Conservation (phyloP, 2,797 vertebrate species). For the Poecilia gillii region DNA sequence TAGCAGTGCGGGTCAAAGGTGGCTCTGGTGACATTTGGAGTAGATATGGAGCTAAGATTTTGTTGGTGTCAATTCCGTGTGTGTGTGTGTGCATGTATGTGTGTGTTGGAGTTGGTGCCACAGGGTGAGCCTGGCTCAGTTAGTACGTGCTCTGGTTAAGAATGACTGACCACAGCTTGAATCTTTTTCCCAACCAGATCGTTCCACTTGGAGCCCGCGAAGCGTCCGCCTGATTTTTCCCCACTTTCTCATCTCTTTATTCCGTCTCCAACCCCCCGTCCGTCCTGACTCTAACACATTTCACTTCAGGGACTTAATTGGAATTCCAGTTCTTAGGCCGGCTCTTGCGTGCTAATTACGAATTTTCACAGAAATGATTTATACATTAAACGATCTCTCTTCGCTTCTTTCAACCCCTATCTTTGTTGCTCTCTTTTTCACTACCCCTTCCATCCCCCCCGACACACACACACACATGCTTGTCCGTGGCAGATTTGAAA, state of each 20-base stretch:
- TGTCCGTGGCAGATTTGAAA: slow-evolving; percentile 74
- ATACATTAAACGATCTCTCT: slow-evolving; percentile 19
- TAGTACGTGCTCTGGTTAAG: slow-evolving; percentile 69
- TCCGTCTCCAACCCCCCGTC: background rate
- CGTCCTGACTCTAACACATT: slow-evolving; percentile 34
- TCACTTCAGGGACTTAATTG: slow-evolving; percentile 34
- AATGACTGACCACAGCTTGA: slow-evolving; percentile 66
- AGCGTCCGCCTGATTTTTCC: background rate
- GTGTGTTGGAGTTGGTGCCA: slow-evolving; percentile 35
- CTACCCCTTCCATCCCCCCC: background rate
- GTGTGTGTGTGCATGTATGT: slow-evolving; percentile 1
- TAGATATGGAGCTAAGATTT: slow-evolving; percentile 47
- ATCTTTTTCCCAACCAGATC: slow-evolving; percentile 43
- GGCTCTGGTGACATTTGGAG: slow-evolving; percentile 48
- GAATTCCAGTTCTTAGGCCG: slow-evolving; percentile 10
- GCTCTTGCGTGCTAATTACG: slow-evolving; percentile 23
- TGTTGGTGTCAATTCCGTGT: slow-evolving; percentile 29
- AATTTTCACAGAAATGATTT: slow-evolving; percentile 31
- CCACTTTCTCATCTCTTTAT: slow-evolving; percentile 3
- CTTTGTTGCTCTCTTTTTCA: background rate
- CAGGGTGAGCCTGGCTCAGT: slow-evolving; percentile 62
- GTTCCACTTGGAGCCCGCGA: slow-evolving; percentile 12
- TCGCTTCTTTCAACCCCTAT: slow-evolving; percentile 16
- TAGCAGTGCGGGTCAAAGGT: slow-evolving; percentile 48
- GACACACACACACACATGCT: slow-evolving; percentile 32